Percentiles rank a stretch among this genome's conserved stretches.
Conservation (phyloP, 2,888 invertebrate species). For the Diadegma fenestrale region DNA sequence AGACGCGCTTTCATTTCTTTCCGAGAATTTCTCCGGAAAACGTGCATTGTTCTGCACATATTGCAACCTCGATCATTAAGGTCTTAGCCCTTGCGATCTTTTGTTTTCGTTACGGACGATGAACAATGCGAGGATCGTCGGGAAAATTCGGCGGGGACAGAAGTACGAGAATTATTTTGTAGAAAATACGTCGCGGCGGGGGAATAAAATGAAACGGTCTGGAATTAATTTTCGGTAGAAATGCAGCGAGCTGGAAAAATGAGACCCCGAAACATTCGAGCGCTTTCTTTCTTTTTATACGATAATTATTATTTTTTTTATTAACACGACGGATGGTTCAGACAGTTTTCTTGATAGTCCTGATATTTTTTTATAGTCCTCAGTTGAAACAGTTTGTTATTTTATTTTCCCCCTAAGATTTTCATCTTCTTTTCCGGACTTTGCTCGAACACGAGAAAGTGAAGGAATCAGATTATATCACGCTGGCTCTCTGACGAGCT, state of each 20-base stretch:
- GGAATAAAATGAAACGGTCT: not conserved
- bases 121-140: conserved; percentile 32
- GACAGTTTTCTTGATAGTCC: not conserved
- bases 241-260: not conserved
- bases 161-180: not conserved
- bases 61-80: conserved; percentile 10
- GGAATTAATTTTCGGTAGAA: not conserved
- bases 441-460: not conserved
- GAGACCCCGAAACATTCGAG: not conserved
- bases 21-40: not conserved
- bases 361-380: not conserved
- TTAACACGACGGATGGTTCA: too few species aligned
- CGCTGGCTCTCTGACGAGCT: conserved; percentile 33
- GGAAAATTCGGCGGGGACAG: conserved; percentile 10
- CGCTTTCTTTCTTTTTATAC: not conserved
- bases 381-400: conserved; percentile 11
- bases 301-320: not conserved
- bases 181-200: not conserved
- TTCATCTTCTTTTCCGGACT: conserved; percentile 34
- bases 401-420: conserved; percentile 13
- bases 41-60: not conserved
- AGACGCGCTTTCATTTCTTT: not conserved
- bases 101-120: conserved; percentile 24
- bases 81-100: not conserved
- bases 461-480: conserved; percentile 41